phyloP scores from a whole-genome alignment of 2,797 vertebrate species.

The Melanotaenia boesemani region DNA sequence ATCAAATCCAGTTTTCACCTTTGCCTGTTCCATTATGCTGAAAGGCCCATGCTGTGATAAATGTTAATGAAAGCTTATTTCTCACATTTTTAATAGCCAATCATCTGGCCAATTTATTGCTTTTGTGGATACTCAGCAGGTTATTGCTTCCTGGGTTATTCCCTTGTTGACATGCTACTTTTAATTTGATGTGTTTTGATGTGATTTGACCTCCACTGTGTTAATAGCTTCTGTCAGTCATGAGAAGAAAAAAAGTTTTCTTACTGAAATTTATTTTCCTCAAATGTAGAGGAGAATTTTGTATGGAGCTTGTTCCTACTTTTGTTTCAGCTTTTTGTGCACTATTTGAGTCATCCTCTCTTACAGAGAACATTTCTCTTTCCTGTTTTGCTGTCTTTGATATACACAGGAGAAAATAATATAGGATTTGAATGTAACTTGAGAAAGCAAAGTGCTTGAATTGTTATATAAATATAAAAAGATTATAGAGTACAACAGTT shows the following conservation, averaged over 20 bases:
- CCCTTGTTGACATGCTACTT: conserved; percentile 53
- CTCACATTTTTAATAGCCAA: conserved; percentile 64
- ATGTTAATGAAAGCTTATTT: conserved; percentile 65
- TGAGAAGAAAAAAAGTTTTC: conserved; percentile 24
- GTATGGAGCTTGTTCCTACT: neutral
- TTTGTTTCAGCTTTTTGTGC: conserved; percentile 16
- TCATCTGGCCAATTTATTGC: conserved; percentile 63
- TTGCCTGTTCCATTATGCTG: conserved; percentile 51
- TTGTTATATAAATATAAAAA: neutral
- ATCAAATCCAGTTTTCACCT: conserved; percentile 52
- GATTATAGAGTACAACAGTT: neutral
- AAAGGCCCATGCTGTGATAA: conserved; percentile 55
- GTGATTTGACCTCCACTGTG: conserved; percentile 57
- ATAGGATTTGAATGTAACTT: conserved; percentile 2
- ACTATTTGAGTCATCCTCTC: conserved; percentile 13
- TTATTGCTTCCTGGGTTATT: conserved; percentile 32
- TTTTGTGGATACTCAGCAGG: conserved; percentile 60
- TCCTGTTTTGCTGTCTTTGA: conserved; percentile 17
- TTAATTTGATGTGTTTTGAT: conserved; percentile 64
- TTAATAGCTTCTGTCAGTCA: conserved; percentile 64
- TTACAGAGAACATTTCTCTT: conserved; percentile 7
- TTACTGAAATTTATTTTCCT: conserved; percentile 22
- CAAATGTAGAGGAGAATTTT: conserved; percentile 6
- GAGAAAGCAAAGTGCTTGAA: conserved; percentile 7
- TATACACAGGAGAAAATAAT: neutral